A percentile compares a stretch with the other conserved stretches of the same genome.
Conservation (phyloP, 2,797 vertebrate species). For the Chrosomus eos region DNA sequence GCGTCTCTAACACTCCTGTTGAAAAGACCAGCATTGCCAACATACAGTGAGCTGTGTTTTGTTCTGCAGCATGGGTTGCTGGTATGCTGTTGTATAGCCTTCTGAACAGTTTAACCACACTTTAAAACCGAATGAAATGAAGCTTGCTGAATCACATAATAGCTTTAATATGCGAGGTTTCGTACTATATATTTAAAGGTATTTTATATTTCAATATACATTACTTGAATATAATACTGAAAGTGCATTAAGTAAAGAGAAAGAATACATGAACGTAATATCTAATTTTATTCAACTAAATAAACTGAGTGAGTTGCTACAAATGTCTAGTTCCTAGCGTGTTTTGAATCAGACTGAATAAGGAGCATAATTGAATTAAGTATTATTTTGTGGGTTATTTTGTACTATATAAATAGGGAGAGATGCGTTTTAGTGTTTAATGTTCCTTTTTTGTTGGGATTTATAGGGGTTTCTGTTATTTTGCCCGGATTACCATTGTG, state of each 20-base stretch:
- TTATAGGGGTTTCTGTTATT: neutral
- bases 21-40: neutral
- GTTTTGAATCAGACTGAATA: neutral
- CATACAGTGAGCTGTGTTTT: neutral
- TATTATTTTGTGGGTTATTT: neutral
- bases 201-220: neutral
- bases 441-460: neutral
- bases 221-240: neutral
- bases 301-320: neutral
- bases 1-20: neutral
- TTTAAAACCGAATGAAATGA: neutral
- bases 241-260: neutral
- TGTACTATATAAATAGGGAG: neutral
- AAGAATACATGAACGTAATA: neutral
- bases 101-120: neutral
- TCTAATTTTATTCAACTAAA: neutral
- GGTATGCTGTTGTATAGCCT: neutral
- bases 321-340: neutral
- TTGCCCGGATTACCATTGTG: neutral
- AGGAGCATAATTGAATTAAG: neutral
- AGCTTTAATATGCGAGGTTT: neutral
- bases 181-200: neutral
- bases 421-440: neutral
- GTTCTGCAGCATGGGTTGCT: neutral
- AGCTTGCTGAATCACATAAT: neutral